These are phyloP conservation scores for Catharus bicknelli DNA, from an alignment of 2,113 vertebrate genomes.

Conservation along the genomic window DNA sequence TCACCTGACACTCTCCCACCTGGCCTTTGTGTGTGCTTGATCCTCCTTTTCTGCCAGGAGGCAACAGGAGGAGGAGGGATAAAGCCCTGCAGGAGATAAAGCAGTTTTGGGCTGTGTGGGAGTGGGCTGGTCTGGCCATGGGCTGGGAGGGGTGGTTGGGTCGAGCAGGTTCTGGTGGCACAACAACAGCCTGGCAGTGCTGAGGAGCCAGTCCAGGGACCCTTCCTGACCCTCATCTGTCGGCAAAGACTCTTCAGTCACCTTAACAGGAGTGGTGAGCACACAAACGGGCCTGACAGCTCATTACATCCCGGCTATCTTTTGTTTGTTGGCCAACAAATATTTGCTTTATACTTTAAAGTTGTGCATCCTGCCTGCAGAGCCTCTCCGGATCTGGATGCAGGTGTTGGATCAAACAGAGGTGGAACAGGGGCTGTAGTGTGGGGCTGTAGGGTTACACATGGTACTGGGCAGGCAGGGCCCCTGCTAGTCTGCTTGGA, in stretches of 20 bases:
- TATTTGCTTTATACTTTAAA: not conserved
- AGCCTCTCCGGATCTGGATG: not conserved
- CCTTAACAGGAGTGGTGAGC: not conserved
- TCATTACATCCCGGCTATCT: not conserved
- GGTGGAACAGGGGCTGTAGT: not conserved
- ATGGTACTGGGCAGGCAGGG: not conserved
- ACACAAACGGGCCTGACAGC: not conserved
- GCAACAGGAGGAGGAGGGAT: not conserved
- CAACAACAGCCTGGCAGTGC: accelerated
- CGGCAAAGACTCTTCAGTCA: not conserved
- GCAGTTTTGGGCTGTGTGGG: not conserved
- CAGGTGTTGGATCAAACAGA: not conserved
- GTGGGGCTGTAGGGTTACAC: not conserved
- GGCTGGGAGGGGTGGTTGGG: not conserved
- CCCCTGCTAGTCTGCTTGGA: not conserved
- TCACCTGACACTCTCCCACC: not conserved
- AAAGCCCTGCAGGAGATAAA: not conserved
- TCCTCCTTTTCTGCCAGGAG: not conserved
- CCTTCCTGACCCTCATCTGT: not conserved
- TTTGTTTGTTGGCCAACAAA: not conserved
- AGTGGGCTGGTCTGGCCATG: not conserved
- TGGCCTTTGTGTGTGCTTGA: not conserved
- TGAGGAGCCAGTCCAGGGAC: not conserved
- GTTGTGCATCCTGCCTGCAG: not conserved
- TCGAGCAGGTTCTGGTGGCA: accelerated